Base-by-base conservation (phyloP, 2,797 vertebrate species). In the Squalus acanthias region DNA sequence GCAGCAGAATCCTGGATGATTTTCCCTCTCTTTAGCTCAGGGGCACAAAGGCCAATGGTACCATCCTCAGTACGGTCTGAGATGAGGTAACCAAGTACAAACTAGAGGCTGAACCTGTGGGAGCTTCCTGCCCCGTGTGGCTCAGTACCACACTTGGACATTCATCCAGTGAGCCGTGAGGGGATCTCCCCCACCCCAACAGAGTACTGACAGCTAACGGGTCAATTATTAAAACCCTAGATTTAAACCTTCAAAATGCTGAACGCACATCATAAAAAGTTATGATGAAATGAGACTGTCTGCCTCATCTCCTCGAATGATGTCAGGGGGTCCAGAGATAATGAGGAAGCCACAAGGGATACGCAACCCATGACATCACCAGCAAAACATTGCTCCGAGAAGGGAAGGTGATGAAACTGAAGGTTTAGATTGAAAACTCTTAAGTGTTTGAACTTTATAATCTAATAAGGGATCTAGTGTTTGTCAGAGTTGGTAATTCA, bases 331-430 rank as follows among this genome's bases (percentile, higher is more conserved):
- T 91, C 29, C 10, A 63, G 12, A 33, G 57, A 91, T 33, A 60
- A 91, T 91, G 88, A 60, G 57, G 63, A 46, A 91, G 63, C 88
- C 57, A 91, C 88, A n/a, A 60, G 88, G 50, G 87, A 60, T 89
- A 89, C 8, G n/a, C 29, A 91, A 33, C 26, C 57, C 12, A 88
- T 57, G 22, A 91, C 53, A 91, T 91, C 88, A 91, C 88, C n/a
- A n/a, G 57, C 33, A 63, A 91, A 60, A 60, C 88, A 91, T 7
- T 63, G 24, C 53, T 60, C 88, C 2, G 26, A 60, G 87, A 13
- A 85, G 82, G 22, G 39, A 85, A 85, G 33, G 53, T 89, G 26
- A 89, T 89, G 33, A 60, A 13, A 91, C 57, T 33, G 57, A 91
- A 29, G 15, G 53, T 91, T 91, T 63, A 91, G 12, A 63, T 91